Base-by-base conservation (phyloP, 2,113 vertebrate genomes). In the Petaurus breviceps region DNA sequence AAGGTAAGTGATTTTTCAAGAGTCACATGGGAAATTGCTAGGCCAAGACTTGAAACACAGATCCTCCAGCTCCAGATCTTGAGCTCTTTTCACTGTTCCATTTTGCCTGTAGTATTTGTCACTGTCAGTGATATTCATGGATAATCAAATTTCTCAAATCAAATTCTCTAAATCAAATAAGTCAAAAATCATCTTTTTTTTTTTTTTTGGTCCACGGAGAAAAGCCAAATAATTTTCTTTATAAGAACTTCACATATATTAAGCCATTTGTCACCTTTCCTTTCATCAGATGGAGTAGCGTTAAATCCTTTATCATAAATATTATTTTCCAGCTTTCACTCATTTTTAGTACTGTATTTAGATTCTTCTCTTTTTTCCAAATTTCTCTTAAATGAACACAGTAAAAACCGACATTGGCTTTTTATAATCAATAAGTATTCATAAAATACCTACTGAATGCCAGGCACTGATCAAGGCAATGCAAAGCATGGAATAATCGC, bases 71-170 rank as follows among this genome's bases (percentile, higher is more conserved):
- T 61, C 4, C 4, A n/a, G 37, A 77, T n/a, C 61, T 31, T n/a
- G 37, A 4, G 14, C 5, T n/a, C 31, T 77, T 77, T n/a, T 77
- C 37, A 77, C 31, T 77, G 31, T 77, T n/a, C 37, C 31, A n/a
- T 68, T 11, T 4, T 77, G 61, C 61, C 4, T 77, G 12, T n/a
- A 77, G n/a, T 19, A 77, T 77, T 77, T 77, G 93, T 95, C 53
- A 89, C 94, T 93, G 57, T 94, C 51, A 28, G 31, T 50, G 90
- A 91, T 96, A 91, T 93, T 96, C 95, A 54, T 94, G 31, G 91
- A 92, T 94, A 55, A 93, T 96, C 96, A 92, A 94, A 90, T 95
- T 95, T 97, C n/a, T n/a, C n/a, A n/a, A n/a, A n/a, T n/a, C n/a
- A n/a, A n/a, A n/a, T n/a, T n/a, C n/a, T n/a, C n/a, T n/a, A n/a